Base-by-base conservation (phyloP, 2,797 vertebrate genomes). In the Rhinogobio ventralis region DNA sequence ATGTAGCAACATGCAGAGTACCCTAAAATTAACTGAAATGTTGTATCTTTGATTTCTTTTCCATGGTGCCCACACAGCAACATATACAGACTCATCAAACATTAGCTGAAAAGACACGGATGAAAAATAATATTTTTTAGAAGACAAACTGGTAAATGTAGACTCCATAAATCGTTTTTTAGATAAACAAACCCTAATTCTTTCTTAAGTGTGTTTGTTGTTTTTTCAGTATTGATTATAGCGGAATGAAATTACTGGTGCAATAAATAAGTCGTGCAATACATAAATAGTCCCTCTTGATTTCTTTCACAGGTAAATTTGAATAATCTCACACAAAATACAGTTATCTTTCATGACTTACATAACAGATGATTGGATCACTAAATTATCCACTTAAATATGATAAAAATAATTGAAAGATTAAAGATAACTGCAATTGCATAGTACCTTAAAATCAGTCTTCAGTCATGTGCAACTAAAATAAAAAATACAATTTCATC, bases 371-470 rank as follows among this genome's bases (percentile, higher is more conserved):
- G 82, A 85, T 60, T 71, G 39, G 82, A 87, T 81, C 76, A 86
- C 79, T 30, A 88, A 90, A 88, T 87, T 69, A 86, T 64, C 62
- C 69, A 84, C 81, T 91, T 89, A 91, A 94, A 92, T 92, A 91
- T 89, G 83, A 83, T 85, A 87, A 76, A 85, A 75, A 68, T 81
- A 87, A 82, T 81, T 46, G 60, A 85, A 86, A 71, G 66, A 85
- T 87, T 71, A 78, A 88, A 83, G 73, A 90, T 89, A 83, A 87
- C 78, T 78, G 80, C 82, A 85, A 86, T 86, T 69, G 53, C 88
- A 67, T 90, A 91, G 94, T 95, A 95, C 94, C 94, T 90, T 94
- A 85, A 85, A 93, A 93, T 88, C 87, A 91, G 87, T 85, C 73
- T 85, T 86, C 86, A 88, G 88, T 89, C 66, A 84, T 88, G 85